Evolutionary conservation across 2,113 vertebrate species (phyloP), one percentile per base, ranked within the genome.

Genomic region (Eulemur rufifrons): DNA sequence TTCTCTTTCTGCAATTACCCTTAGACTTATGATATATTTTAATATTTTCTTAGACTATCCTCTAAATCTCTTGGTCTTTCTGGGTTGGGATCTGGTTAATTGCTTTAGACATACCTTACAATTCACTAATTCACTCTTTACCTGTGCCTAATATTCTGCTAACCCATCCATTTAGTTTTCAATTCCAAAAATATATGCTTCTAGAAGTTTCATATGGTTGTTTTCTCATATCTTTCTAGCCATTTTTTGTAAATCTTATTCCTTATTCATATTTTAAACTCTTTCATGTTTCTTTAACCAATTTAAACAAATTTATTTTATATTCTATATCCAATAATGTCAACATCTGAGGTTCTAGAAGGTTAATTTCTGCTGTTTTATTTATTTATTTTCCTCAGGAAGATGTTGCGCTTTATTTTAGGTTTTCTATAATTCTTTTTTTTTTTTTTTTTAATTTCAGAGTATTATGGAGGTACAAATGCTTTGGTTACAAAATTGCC

Each of bases 281-380:
- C 1, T 78, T 89, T 85, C 42, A 27, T 52, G 74, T 81, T 81
- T 86, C 32, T 42, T 95, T 89, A 81, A 61, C 39, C 10, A 61
- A 86, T 89, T 63, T 71, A 86, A 81, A 59, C 27, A 85, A 39
- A 87, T 69, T 54, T 73, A 64, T 85, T 92, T 85, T 85, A 83
- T 80, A 64, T 73, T 95, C n/a, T 85, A 18, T 63, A 69, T 73
- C 7, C 17, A 56, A 73, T 59, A 89, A 85, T 88, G 29, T 56
- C 47, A 89, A 59, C 6, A 61, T 23, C 27, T 80, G 73, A 85
- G 21, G 23, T 66, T 45, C 64, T 89, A 66, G 3, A 21, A 13
- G 5, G 15, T n/a, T 92, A 50, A 81, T 52, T 69, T 96, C 37
- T 76, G 39, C 32, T n/a, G 5, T 52, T 77, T 78, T 32, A 20